Evolutionary conservation across 2,113 vertebrate species (phyloP).

Genomic region (Cyanistes caeruleus): DNA sequence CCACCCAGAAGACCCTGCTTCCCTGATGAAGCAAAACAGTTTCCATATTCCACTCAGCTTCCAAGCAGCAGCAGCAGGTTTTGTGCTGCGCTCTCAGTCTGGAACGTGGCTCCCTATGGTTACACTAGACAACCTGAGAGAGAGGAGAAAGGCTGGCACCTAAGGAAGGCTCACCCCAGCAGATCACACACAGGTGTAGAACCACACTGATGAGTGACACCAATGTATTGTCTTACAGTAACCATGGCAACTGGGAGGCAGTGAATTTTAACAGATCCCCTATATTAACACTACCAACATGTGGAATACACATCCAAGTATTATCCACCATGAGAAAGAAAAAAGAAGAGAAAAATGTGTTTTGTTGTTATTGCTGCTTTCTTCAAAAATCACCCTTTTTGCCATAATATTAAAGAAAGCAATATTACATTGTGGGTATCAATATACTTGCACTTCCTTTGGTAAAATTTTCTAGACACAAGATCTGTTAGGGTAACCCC

Average conservation of each 20-base stretch:
- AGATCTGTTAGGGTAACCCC: background rate
- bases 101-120: rapidly evolving
- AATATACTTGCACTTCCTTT: background rate
- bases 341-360: background rate
- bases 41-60: background rate
- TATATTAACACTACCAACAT: background rate
- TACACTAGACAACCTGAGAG: background rate
- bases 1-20: background rate
- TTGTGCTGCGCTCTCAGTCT: background rate
- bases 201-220: rapidly evolving
- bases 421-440: background rate
- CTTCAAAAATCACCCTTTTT: background rate
- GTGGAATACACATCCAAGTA: background rate
- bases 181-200: background rate
- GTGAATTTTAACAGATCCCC: background rate
- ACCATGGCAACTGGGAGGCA: background rate
- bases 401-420: background rate
- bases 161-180: background rate
- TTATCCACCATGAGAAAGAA: background rate
- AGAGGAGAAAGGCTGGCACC: background rate
- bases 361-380: background rate
- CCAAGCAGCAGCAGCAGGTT: background rate
- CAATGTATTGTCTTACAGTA: background rate
- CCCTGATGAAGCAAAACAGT: background rate
- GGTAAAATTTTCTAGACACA: background rate